phyloP scores from a whole-genome alignment of 1,140 invertebrate genomes.

The Scaptomyza hsui region DNA sequence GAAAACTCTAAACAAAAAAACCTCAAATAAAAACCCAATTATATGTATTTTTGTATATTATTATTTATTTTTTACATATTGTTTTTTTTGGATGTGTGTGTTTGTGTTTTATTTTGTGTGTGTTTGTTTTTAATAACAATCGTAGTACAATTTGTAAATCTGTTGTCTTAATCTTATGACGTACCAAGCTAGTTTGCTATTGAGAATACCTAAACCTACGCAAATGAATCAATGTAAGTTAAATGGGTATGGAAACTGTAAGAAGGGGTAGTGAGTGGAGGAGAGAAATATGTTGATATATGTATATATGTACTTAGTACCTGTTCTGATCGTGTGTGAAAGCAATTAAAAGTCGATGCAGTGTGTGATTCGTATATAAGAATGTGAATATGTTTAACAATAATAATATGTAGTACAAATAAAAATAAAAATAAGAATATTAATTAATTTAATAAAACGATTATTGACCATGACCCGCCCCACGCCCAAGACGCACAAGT shows the following conservation, averaged over 20 bases:
- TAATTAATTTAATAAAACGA: constrained; percentile 62
- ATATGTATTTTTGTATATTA: constrained; percentile 21
- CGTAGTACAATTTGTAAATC: constrained; percentile 24
- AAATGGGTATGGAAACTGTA: constrained; percentile 28
- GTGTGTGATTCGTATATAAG: constrained; percentile 14
- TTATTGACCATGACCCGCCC: constrained; percentile 72
- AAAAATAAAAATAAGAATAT: constrained; percentile 44
- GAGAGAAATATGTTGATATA: not conserved
- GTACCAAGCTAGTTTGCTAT: constrained; percentile 65
- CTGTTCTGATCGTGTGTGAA: not conserved
- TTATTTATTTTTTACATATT: constrained; percentile 42
- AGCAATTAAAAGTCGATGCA: not conserved
- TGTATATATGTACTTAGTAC: constrained; percentile 13
- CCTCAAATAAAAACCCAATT: no score
- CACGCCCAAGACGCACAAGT: constrained; percentile 57
- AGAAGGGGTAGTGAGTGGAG: constrained; percentile 9
- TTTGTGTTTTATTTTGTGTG: constrained; percentile 21
- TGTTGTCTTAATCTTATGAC: constrained; percentile 49
- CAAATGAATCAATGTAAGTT: constrained; percentile 64
- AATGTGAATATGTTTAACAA: constrained; percentile 16
- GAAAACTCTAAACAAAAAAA: no score
- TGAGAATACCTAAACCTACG: constrained; percentile 73
- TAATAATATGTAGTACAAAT: constrained; percentile 18
- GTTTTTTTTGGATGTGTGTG: constrained; percentile 32
- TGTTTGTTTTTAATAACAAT: constrained; percentile 41